Evolutionary conservation across 2,113 vertebrate genomes (phyloP), one percentile per base, ranked within the genome.

Genomic region (Ceyx margarethae): DNA sequence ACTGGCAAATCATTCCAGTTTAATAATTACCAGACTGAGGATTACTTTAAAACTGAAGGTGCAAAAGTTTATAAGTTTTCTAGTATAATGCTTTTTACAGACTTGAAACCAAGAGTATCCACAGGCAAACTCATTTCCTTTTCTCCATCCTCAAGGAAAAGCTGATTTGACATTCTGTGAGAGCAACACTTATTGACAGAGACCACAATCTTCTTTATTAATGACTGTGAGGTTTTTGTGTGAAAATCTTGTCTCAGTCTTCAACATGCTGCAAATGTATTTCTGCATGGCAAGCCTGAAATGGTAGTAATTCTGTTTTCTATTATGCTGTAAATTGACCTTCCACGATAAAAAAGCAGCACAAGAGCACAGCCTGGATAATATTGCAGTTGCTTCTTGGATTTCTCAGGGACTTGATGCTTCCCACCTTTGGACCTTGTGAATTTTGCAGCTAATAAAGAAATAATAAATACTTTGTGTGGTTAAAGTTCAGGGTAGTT

Each of bases 391-490:
- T 79, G 22, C 18, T 78, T 90, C 74, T 79, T 92, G 50, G 37
- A 86, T 93, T 94, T 97, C 65, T 93, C 73, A 93, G 89, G 48
- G 50, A 80, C 74, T 90, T 90, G 42, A 68, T 91, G 26, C 69
- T 68, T 95, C 75, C 81, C 61, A 91, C 57, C 75, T 96, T 97
- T 94, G 62, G 37, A 91, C 81, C 45, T 68, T 82, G 77, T 90
- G 75, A 94, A 91, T 96, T 96, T 96, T 93, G 81, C 57, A 93
- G 93, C 85, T 94, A 94, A 91, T 87, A 91, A 91, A 94, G 78
- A 97, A 95, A 94, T 95, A 95, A 96, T 90, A 95, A 92, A 91
- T 91, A 92, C 78, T 95, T 94, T 90, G 82, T 85, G 61, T 65
- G 94, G 85, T 56, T 74, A 71, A 95, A 95, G 90, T 97, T 96